These are phyloP conservation scores for Machaerirhynchus nigripectus DNA, from an alignment of 2,113 vertebrate species.

Conservation along the genomic window DNA sequence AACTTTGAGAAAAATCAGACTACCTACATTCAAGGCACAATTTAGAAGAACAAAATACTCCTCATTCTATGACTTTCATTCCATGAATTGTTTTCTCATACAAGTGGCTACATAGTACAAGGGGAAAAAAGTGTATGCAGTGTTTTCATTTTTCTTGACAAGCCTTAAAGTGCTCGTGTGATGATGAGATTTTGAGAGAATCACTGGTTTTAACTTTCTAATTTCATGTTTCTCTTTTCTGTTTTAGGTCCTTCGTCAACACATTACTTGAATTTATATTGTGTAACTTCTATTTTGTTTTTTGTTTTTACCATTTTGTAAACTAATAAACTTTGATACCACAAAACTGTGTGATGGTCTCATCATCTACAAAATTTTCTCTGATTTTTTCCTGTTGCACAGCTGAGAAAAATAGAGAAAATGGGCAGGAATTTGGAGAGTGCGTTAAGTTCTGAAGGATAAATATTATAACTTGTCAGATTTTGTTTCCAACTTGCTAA, in stretches of 20 bases:
- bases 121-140: neutral
- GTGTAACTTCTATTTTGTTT: neutral
- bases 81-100: neutral
- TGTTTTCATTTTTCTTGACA: neutral
- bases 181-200: neutral
- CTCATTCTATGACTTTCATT: neutral
- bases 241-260: constrained; percentile 3
- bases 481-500: neutral
- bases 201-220: neutral
- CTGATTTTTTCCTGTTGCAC: neutral
- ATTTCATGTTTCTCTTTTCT: constrained; percentile 25
- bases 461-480: neutral
- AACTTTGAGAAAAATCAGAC: neutral
- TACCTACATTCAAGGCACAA: neutral
- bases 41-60: neutral
- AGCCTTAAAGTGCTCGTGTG: neutral
- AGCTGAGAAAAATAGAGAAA: neutral
- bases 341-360: neutral
- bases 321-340: constrained; percentile 44
- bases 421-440: neutral
- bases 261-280: neutral
- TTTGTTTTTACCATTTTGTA: neutral
- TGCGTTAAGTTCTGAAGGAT: neutral
- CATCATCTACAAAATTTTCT: neutral
- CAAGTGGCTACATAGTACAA: neutral